Percentiles rank a stretch among this genome's conserved stretches.
phyloP scores from a whole-genome alignment of 2,888 invertebrate genomes.

The Polietes domitor region DNA sequence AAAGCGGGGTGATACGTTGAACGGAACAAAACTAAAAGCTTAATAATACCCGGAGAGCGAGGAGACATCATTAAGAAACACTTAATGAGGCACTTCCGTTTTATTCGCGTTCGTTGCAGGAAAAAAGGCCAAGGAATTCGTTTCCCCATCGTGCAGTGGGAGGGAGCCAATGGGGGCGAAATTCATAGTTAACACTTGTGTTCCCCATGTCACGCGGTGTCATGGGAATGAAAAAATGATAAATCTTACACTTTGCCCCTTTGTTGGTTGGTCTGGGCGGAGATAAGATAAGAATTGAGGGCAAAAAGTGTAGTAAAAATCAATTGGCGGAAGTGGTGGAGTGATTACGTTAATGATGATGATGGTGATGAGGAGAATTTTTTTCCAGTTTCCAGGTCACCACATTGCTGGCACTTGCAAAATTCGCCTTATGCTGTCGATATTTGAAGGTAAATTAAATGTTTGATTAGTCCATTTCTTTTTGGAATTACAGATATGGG shows the following conservation, averaged over 20 bases:
- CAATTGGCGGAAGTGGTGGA: slow-evolving; percentile 65
- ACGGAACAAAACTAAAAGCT: slow-evolving; percentile 36
- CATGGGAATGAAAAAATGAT: slow-evolving; percentile 22
- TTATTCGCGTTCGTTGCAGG: slow-evolving; percentile 40
- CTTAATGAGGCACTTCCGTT: slow-evolving; percentile 71
- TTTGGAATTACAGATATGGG: background rate
- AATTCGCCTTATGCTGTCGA: background rate
- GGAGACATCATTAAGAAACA: slow-evolving; percentile 71
- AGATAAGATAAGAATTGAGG: slow-evolving; percentile 33
- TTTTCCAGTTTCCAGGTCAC: background rate
- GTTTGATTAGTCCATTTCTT: background rate
- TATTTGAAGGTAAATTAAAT: background rate
- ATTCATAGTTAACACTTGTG: slow-evolving; percentile 22
- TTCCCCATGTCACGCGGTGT: background rate
- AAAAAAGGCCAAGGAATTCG: slow-evolving; percentile 34
- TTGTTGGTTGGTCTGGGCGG: slow-evolving; percentile 18
- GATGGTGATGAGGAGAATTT: background rate
- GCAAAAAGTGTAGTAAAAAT: slow-evolving; percentile 55
- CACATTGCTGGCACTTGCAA: background rate
- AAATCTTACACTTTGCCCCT: slow-evolving; percentile 43
- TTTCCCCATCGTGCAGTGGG: background rate
- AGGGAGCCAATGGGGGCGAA: background rate
- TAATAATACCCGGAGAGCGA: background rate
- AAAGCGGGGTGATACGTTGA: background rate
- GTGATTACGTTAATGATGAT: slow-evolving; percentile 59